Evolutionary conservation across 53 echinoderm and acorn worm genomes (phyloP).

Genomic region (Paelopatides confundens): DNA sequence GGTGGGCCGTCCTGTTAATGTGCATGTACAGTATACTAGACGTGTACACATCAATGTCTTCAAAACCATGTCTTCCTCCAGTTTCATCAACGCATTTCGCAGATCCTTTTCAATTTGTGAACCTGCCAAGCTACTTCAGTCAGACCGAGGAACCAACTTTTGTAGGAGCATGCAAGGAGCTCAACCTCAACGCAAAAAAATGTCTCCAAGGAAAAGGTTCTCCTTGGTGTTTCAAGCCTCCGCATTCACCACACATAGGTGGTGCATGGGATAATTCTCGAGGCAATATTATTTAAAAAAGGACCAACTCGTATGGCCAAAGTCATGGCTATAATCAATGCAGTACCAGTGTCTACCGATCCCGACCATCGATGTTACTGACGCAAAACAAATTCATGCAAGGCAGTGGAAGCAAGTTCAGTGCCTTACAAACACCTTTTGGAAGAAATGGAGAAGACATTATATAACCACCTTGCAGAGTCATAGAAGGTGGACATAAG

Average conservation of each 20-base stretch:
- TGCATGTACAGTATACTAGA: constrained; percentile 57
- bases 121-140: constrained; percentile 51
- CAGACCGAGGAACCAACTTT: constrained; percentile 68
- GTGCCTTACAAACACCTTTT: constrained; percentile 58
- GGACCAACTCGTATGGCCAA: constrained; percentile 43
- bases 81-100: constrained; percentile 65
- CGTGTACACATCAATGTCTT: constrained; percentile 60
- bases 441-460: constrained; percentile 50
- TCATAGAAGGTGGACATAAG: constrained; percentile 15
- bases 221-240: constrained; percentile 61
- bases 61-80: constrained; percentile 41
- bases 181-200: background rate
- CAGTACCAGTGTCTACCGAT: constrained; percentile 58
- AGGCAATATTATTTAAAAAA: background rate
- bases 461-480: constrained; percentile 43
- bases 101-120: constrained; percentile 58
- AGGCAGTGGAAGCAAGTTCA: constrained; percentile 66
- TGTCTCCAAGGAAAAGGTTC: constrained; percentile 17
- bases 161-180: constrained; percentile 46
- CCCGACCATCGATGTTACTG: constrained; percentile 58
- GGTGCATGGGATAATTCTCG: constrained; percentile 59
- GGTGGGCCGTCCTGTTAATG: constrained; percentile 56
- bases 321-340: constrained; percentile 64
- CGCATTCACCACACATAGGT: constrained; percentile 65
- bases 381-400: constrained; percentile 53